Conservation (phyloP, 35 echinoderm and acorn worm genomes). For the Lytechinus variegatus region DNA sequence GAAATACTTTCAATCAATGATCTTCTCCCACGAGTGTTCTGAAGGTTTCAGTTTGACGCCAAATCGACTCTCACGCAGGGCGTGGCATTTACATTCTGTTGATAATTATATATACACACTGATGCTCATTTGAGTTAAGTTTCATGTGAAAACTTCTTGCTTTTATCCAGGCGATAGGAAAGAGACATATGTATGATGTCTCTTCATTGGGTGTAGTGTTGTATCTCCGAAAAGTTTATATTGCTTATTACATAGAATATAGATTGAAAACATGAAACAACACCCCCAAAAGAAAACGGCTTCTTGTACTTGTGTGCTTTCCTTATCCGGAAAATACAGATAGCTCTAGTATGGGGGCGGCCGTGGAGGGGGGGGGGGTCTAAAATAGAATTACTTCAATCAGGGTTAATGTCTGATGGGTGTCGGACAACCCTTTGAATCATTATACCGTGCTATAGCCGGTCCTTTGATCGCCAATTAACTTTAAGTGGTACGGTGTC, state of each 20-base stretch:
- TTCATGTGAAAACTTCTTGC: no score
- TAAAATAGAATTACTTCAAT: background rate
- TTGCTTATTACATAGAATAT: no score
- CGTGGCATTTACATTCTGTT: no score
- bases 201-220: no score
- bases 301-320: no score
- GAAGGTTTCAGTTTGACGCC: conserved; percentile 10
- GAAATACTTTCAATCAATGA: conserved; percentile 21
- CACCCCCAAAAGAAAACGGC: no score
- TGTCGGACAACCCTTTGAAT: background rate
- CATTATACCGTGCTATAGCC: background rate
- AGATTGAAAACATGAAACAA: no score
- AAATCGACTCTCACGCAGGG: background rate
- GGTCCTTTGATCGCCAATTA: background rate
- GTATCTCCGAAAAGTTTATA: no score
- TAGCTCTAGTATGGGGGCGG: background rate
- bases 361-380: background rate
- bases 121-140: no score
- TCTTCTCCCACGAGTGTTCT: background rate
- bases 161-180: no score
- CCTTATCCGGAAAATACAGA: background rate
- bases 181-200: no score
- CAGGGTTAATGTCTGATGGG: background rate
- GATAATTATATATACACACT: no score
- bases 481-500: background rate